Evolutionary conservation across 37 sponge, comb jelly and placozoan species (phyloP).

Genomic region (Ephydatia muelleri): DNA sequence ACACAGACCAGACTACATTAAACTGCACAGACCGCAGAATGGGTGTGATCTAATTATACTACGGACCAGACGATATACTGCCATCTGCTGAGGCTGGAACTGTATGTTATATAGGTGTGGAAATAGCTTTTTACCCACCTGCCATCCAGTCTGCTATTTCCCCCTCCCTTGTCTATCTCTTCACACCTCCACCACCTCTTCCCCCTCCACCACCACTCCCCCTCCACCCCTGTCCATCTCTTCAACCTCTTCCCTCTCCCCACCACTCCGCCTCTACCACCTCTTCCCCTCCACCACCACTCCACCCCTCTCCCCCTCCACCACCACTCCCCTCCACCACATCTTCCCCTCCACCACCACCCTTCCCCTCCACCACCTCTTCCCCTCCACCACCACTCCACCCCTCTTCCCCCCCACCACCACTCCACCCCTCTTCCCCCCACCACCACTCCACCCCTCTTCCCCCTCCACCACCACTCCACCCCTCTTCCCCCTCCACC

Average conservation of each 20-base stretch:
- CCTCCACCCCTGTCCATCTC: neutral
- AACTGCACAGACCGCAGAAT: too few species aligned
- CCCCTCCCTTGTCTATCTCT: too few species aligned
- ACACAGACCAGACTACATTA: too few species aligned
- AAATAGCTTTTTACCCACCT: neutral
- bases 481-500: too few species aligned
- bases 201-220: neutral
- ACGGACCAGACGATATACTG: too few species aligned
- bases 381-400: neutral
- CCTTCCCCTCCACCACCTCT: too few species aligned
- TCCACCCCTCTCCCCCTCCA: neutral
- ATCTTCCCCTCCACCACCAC: neutral
- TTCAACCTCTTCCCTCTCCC: neutral
- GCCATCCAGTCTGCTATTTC: neutral
- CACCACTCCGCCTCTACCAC: neutral
- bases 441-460: too few species aligned
- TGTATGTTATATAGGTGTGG: neutral
- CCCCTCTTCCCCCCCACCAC: neutral
- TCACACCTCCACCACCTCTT: neutral
- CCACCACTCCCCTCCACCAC: neutral
- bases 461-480: too few species aligned
- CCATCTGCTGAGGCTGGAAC: too few species aligned
- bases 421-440: neutral
- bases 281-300: neutral
- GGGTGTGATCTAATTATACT: too few species aligned